Conservation (phyloP, 2,113 vertebrate genomes). For the Leptobrachium ailaonicum region DNA sequence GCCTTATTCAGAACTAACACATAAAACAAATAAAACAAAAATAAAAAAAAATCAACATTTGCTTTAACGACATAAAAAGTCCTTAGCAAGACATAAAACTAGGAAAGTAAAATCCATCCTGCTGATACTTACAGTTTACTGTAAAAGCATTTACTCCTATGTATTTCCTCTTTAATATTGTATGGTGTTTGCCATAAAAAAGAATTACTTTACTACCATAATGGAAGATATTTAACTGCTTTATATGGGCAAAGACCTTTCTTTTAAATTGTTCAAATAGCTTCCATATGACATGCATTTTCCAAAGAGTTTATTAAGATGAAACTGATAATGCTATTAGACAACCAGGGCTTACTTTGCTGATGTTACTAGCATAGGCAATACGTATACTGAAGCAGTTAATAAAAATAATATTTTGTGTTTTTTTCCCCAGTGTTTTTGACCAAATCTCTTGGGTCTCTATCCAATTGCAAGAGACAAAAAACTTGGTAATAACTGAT, state of each 20-base stretch:
- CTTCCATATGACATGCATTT: neutral
- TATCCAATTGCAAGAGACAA: too few relatives aligned
- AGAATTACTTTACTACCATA: neutral
- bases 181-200: slow-evolving; percentile 17
- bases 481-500: too few relatives aligned
- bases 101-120: neutral
- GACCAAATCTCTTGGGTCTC: too few relatives aligned
- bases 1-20: too few relatives aligned
- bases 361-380: too few relatives aligned
- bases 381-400: too few relatives aligned
- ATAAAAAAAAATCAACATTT: too few relatives aligned
- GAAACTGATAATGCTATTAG: neutral
- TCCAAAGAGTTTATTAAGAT: neutral
- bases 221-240: slow-evolving; percentile 31
- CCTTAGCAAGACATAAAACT: neutral
- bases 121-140: slow-evolving; percentile 5
- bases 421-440: too few relatives aligned
- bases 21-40: too few relatives aligned
- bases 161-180: slow-evolving; percentile 27
- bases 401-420: too few relatives aligned
- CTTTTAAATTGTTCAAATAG: slow-evolving; percentile 17
- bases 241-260: neutral
- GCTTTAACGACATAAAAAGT: too few relatives aligned
- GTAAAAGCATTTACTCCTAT: slow-evolving; percentile 1
- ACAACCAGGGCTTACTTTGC: too few relatives aligned